Conservation (phyloP, 35 echinoderm and acorn worm genomes). For the Strongylocentrotus purpuratus region DNA sequence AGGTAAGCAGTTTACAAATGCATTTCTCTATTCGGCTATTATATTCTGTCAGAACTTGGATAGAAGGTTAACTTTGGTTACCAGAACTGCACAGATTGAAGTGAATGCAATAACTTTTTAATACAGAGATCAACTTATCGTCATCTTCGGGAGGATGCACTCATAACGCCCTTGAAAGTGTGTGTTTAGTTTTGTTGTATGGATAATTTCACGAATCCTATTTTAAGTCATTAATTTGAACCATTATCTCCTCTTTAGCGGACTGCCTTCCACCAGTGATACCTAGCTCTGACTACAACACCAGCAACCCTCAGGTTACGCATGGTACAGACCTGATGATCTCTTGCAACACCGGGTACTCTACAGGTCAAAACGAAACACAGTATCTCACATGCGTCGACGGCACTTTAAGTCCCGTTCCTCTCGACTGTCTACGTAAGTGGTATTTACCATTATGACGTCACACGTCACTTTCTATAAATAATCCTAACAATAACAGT, state of each 20-base stretch:
- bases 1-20: too few relatives aligned
- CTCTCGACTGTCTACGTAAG: slow-evolving; percentile 6
- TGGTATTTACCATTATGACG: background rate
- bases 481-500: too few relatives aligned
- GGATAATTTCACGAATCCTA: background rate
- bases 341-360: slow-evolving; percentile 6
- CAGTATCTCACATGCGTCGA: background rate
- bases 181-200: background rate
- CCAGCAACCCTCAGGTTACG: background rate
- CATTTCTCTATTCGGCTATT: too few relatives aligned
- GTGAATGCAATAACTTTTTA: too few relatives aligned
- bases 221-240: background rate
- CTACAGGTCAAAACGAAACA: background rate
- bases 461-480: too few relatives aligned
- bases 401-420: background rate
- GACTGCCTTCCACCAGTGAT: slow-evolving; percentile 29
- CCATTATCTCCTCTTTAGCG: background rate
- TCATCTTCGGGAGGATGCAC: background rate
- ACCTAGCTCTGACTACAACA: slow-evolving; percentile 19
- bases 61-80: too few relatives aligned
- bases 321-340: background rate
- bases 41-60: too few relatives aligned
- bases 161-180: background rate
- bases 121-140: too few relatives aligned
- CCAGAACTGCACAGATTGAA: too few relatives aligned